Evolutionary conservation across 2,888 invertebrate genomes (phyloP), one percentile per base, ranked within the genome.

Genomic region (Cryptocephalus moraei): DNA sequence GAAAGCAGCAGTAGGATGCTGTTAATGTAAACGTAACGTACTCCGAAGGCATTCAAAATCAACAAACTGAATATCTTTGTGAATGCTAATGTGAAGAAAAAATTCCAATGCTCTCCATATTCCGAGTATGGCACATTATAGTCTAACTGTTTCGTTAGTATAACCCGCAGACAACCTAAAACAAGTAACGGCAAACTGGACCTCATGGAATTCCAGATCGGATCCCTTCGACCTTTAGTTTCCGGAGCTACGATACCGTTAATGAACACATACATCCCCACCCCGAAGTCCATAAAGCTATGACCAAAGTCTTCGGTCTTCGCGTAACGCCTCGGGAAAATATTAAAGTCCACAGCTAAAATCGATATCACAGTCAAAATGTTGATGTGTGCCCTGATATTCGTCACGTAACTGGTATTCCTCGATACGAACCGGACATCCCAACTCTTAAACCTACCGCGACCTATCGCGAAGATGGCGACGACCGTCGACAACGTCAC

Each of bases 71-170:
- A 62, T 1, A 91, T 65, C 71, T 90, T 92, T 12, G 91, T 84
- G 38, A 84, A 71, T 2, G 90, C 92, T 47, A 99, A 72, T 0
- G 95, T 96, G 56, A 94, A 84, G 69, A 97, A 99, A 67, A 99
- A 99, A 71, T 99, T 99, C 91, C 96, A 94, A 68, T 99, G 96
- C 0, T 85, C 78, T 0, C 99, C 99, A 74, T 99, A 99, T 68
- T 99, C 99, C 0, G 86, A 81, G 0, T 88, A 80, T 67, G 92
- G 89, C 60, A 88, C 86, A 48, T 90, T 87, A 68, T 99, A 97
- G 55, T 86, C 80, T 1, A 85, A 71, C 39, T 79, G 66, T 59
- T 78, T 74, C 2, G 73, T 79, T 1, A 84, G 66, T 11, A 82
- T 44, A 55, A 78, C 81, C 51, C 90, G 75, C 0, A 72, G 72